A percentile compares a stretch with the other conserved stretches of the same genome.
These are phyloP conservation scores for Gymnocheta viridis DNA, from an alignment of 2,888 invertebrate genomes.

Conservation along the genomic window DNA sequence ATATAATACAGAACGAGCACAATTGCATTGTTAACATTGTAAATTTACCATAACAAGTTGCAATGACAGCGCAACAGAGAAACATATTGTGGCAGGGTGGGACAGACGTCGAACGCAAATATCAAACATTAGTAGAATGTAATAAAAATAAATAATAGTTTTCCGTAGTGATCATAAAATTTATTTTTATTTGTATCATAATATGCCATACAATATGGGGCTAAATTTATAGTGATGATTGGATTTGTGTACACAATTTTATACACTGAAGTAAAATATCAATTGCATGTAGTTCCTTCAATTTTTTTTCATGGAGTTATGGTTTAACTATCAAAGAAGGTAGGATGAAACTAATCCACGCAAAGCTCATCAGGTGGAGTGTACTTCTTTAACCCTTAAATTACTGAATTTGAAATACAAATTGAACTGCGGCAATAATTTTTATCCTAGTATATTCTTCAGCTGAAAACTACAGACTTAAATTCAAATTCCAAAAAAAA, in stretches of 20 bases:
- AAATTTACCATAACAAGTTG: slow-evolving; percentile 61
- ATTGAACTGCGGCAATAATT: no score
- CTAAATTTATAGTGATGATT: neutral
- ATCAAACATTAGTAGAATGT: slow-evolving; percentile 26
- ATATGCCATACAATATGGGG: slow-evolving; percentile 34
- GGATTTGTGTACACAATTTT: neutral
- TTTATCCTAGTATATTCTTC: no score
- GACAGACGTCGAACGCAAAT: neutral
- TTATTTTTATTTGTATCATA: slow-evolving; percentile 58
- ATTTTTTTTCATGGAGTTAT: no score
- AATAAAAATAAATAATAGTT: slow-evolving; percentile 62
- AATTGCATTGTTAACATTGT: slow-evolving; percentile 57
- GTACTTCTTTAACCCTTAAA: no score
- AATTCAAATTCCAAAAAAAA: no score
- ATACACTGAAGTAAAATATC: neutral
- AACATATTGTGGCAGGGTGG: neutral
- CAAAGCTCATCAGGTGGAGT: no score
- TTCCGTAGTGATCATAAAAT: slow-evolving; percentile 57
- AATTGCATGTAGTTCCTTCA: no score
- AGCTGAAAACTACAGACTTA: no score
- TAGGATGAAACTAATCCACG: no score
- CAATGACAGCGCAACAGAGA: slow-evolving; percentile 2
- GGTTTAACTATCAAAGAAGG: no score
- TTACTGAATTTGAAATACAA: no score
- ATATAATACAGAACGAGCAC: slow-evolving; percentile 35